Percentiles rank a stretch among this genome's conserved stretches.
These are phyloP conservation scores for Parapristionchus giblindavisi DNA, from an alignment of 2,888 invertebrate genomes.

Conservation along the genomic window DNA sequence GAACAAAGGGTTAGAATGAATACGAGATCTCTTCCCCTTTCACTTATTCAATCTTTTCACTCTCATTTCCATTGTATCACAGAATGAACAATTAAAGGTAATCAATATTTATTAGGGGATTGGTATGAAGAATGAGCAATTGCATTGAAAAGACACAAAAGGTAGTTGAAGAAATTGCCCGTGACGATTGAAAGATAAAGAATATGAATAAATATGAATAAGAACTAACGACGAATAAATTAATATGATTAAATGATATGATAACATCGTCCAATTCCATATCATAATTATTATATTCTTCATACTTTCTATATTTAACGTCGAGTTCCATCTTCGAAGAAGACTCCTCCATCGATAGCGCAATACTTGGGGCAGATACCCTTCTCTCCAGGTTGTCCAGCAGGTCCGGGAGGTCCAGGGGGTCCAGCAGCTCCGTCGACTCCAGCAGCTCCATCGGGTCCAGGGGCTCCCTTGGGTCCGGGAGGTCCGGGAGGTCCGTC, in stretches of 20 bases:
- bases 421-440: slow-evolving; percentile 58
- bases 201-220: neutral
- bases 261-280: neutral
- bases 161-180: neutral
- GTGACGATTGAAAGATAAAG: neutral
- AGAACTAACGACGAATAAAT: neutral
- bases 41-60: slow-evolving; percentile 1
- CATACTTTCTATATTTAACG: slow-evolving; percentile 33
- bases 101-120: slow-evolving; percentile 26
- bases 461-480: slow-evolving; percentile 60
- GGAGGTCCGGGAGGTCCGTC: slow-evolving; percentile 65
- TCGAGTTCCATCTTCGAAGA: slow-evolving; percentile 58
- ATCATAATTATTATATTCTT: neutral
- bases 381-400: slow-evolving; percentile 57
- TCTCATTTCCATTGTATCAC: slow-evolving; percentile 11
- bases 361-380: slow-evolving; percentile 63
- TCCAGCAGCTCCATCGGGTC: slow-evolving; percentile 59
- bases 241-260: neutral
- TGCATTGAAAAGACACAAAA: neutral
- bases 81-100: neutral
- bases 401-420: slow-evolving; percentile 60
- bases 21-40: slow-evolving; percentile 23
- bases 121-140: neutral
- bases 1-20: slow-evolving; percentile 15
- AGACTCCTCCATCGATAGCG: slow-evolving; percentile 58